Conservation (phyloP, 1,140 invertebrate genomes). For the Pogonognathellus flavescens region DNA sequence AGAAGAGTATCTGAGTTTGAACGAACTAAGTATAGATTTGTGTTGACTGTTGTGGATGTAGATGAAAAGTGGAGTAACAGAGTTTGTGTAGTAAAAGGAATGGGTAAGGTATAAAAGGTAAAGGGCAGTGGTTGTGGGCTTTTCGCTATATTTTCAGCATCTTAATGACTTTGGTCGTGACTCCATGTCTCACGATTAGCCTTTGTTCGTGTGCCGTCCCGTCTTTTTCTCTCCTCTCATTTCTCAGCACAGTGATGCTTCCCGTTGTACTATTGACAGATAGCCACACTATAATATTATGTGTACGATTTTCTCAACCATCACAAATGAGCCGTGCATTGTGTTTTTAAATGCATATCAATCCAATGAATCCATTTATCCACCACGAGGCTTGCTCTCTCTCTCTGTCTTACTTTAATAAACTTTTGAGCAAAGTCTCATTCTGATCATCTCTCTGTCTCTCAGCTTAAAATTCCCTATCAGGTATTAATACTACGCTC, state of each 20-base stretch:
- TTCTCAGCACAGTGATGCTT: constrained; percentile 38
- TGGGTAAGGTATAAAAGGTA: neutral
- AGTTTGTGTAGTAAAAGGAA: neutral
- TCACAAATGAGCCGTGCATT: constrained; percentile 26
- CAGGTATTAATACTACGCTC: neutral
- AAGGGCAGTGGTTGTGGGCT: constrained; percentile 36
- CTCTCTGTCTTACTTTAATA: constrained; percentile 39
- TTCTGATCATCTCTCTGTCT: neutral
- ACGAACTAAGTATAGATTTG: neutral
- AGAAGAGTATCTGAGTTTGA: no score
- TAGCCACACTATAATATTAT: constrained; percentile 12
- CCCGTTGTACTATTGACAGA: constrained; percentile 49
- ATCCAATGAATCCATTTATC: constrained; percentile 50
- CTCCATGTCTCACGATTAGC: constrained; percentile 58
- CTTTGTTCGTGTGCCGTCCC: constrained; percentile 60
- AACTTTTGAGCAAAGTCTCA: constrained; percentile 4
- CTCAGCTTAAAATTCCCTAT: neutral
- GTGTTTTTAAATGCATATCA: constrained; percentile 37
- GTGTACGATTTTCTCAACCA: neutral
- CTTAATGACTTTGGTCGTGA: constrained; percentile 61
- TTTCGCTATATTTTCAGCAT: constrained; percentile 60
- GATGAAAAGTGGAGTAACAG: neutral
- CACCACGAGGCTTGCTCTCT: neutral
- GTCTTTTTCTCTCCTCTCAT: constrained; percentile 48
- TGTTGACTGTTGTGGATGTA: neutral